Evolutionary conservation across 2,797 vertebrate genomes (phyloP).

Genomic region (Odontamblyopus lacepedii): DNA sequence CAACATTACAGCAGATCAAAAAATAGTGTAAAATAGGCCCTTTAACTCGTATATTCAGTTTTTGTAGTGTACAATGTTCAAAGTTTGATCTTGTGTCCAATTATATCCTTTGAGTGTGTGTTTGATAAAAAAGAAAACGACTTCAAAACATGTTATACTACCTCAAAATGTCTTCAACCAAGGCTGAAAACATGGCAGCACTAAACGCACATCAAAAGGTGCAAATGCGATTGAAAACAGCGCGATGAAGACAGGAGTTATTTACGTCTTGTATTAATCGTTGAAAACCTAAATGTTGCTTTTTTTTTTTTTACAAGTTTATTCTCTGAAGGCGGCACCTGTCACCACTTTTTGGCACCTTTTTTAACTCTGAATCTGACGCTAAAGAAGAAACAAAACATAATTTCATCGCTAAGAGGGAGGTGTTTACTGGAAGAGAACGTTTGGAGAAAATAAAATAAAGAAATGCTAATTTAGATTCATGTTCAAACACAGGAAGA

Average conservation of each 20-base stretch:
- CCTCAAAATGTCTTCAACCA: neutral
- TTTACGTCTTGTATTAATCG: slow-evolving; percentile 1
- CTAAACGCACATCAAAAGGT: slow-evolving; percentile 6
- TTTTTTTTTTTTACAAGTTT: neutral
- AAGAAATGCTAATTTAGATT: neutral
- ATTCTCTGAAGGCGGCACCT: neutral
- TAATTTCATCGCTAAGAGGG: neutral
- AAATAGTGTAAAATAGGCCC: too few species aligned
- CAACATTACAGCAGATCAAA: too few species aligned
- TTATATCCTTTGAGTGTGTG: neutral
- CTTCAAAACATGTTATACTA: neutral
- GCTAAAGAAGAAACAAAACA: neutral
- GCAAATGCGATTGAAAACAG: neutral
- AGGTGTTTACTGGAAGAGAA: neutral
- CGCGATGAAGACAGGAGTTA: neutral
- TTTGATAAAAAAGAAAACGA: neutral
- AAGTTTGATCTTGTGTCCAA: neutral
- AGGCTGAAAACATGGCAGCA: neutral
- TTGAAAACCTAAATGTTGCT: slow-evolving; percentile 3
- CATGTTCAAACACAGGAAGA: neutral
- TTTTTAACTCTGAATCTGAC: neutral
- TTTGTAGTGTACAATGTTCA: neutral
- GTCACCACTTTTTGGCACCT: slow-evolving; percentile 5
- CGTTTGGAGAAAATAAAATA: neutral
- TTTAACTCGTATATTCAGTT: neutral